Percentiles rank a stretch among this genome's conserved stretches.
Evolutionary conservation across 2,888 invertebrate species (phyloP).

Genomic region (Drosophila conformis): DNA sequence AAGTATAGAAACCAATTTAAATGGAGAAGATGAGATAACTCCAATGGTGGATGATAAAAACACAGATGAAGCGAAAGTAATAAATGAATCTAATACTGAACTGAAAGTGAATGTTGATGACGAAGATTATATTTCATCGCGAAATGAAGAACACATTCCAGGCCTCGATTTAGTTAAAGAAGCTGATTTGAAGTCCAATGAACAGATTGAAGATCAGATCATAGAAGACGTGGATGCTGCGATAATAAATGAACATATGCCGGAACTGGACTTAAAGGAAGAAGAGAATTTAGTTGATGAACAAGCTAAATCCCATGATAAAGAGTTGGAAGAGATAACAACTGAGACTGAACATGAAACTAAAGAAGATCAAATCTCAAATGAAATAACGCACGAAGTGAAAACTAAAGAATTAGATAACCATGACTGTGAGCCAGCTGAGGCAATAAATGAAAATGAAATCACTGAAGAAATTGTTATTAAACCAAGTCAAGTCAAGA

Average conservation of each 20-base stretch:
- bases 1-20: background rate
- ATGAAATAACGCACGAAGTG: background rate
- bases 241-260: slow-evolving; percentile 8
- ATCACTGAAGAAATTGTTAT: background rate
- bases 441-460: background rate
- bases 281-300: background rate
- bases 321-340: background rate
- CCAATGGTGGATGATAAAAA: background rate
- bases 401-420: background rate
- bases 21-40: background rate
- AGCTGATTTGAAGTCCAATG: background rate
- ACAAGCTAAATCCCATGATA: background rate
- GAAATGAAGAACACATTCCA: background rate
- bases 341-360: background rate
- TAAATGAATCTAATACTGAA: background rate
- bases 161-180: background rate
- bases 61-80: background rate
- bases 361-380: background rate
- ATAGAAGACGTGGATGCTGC: background rate
- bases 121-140: background rate
- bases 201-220: background rate
- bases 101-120: background rate
- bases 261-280: background rate
- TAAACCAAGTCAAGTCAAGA: background rate
- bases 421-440: background rate